phyloP scores from a whole-genome alignment of 2,113 vertebrate genomes.

The Eleginops maclovinus region DNA sequence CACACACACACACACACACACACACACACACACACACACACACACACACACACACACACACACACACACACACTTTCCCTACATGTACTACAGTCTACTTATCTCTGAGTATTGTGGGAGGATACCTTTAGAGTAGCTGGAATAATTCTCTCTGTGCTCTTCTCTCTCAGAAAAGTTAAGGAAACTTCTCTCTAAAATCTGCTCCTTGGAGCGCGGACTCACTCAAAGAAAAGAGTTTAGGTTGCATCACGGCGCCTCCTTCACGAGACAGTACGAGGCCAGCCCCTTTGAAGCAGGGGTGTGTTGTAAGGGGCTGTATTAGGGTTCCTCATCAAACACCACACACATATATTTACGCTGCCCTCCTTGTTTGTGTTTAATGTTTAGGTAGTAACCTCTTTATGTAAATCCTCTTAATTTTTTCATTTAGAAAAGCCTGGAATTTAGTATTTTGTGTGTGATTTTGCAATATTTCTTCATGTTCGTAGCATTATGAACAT shows the following conservation, averaged over 20 bases:
- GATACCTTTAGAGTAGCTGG: constrained; percentile 50
- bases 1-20: constrained; percentile 1
- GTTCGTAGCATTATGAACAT: too few species aligned
- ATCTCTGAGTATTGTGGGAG: constrained; percentile 49
- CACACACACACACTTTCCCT: neutral
- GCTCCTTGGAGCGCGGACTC: constrained; percentile 48
- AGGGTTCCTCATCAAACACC: too few species aligned
- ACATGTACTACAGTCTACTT: constrained; percentile 13
- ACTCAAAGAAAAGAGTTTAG: constrained; percentile 59
- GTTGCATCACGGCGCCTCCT: constrained; percentile 34
- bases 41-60: neutral
- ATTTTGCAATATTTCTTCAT: too few species aligned
- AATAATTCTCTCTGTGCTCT: constrained; percentile 73
- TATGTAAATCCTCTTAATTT: too few species aligned
- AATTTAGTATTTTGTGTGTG: too few species aligned
- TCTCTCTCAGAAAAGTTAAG: constrained; percentile 63
- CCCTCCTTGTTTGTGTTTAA: too few species aligned
- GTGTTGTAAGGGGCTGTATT: neutral
- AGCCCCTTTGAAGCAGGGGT: constrained; percentile 1
- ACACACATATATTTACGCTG: too few species aligned
- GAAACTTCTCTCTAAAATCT: constrained; percentile 52
- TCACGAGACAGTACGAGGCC: constrained; percentile 6
- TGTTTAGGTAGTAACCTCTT: too few species aligned
- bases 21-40: constrained; percentile 1
- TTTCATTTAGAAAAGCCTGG: too few species aligned